Conservation (phyloP, 2,888 invertebrate genomes). For the Leptopilina myrica region DNA sequence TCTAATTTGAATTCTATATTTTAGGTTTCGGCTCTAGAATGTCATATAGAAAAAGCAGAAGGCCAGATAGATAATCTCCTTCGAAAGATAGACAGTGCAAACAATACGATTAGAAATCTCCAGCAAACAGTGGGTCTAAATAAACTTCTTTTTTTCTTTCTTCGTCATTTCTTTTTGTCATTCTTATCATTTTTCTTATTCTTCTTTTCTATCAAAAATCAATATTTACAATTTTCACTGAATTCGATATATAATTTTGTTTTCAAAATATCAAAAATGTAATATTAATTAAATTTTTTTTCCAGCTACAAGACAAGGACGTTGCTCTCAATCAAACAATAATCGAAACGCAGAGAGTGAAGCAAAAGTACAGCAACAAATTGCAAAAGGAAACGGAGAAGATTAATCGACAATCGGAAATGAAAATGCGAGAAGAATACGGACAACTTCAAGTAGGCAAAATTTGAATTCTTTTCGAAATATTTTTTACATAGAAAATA, state of each 20-base stretch:
- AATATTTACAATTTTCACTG: too few relatives aligned
- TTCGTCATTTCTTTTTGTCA: too few relatives aligned
- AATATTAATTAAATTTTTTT: not conserved
- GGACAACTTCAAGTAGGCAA: conserved; percentile 76
- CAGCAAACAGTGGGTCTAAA: conserved; percentile 77
- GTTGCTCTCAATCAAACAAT: conserved; percentile 74
- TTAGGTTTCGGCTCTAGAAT: conserved; percentile 78
- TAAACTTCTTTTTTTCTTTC: not conserved
- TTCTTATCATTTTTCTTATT: not conserved
- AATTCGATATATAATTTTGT: too few relatives aligned
- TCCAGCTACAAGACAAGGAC: conserved; percentile 73
- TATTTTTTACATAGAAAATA: not conserved
- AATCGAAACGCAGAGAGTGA: conserved; percentile 77
- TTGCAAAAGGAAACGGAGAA: conserved; percentile 86
- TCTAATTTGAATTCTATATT: conserved; percentile 18
- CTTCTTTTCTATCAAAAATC: not conserved
- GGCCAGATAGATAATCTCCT: conserved; percentile 80
- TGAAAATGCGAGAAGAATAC: conserved; percentile 79
- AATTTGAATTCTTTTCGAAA: not conserved
- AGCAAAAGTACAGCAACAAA: conserved; percentile 73
- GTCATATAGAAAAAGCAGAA: conserved; percentile 82
- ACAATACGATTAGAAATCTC: conserved; percentile 80
- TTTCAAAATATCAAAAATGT: not conserved
- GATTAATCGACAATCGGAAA: conserved; percentile 83
- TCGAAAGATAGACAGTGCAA: conserved; percentile 81